These are phyloP conservation scores for Catagonus wagneri DNA, from an alignment of 2,113 vertebrate genomes.

Conservation along the genomic window DNA sequence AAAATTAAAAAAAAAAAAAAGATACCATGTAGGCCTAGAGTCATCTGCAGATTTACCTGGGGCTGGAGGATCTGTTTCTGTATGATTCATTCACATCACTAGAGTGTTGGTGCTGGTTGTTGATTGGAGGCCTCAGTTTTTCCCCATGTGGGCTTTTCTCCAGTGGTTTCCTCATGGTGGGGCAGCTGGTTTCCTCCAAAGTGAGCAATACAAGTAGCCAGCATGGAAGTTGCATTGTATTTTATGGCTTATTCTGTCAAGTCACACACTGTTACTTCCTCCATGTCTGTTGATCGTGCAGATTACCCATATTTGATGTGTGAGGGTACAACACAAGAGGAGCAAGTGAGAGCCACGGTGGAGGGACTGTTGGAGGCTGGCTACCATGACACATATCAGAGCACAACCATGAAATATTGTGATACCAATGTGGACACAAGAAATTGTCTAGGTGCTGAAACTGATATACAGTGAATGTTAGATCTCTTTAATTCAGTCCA, in stretches of 20 bases:
- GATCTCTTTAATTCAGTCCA: neutral
- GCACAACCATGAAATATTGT: neutral
- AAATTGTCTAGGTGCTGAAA: neutral
- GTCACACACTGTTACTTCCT: neutral
- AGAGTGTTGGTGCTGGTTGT: neutral
- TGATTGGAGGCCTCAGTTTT: neutral
- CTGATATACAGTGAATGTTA: neutral
- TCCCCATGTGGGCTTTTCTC: neutral
- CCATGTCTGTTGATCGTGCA: neutral
- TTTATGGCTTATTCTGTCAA: neutral
- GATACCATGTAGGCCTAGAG: neutral
- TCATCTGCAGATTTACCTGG: neutral
- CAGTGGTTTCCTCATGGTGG: accelerated
- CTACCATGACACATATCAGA: neutral
- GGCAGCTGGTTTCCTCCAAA: neutral
- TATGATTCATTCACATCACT: neutral
- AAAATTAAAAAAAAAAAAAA: neutral
- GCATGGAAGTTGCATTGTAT: neutral
- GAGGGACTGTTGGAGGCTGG: neutral
- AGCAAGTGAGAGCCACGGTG: neutral
- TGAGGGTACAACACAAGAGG: neutral
- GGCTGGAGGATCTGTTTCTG: neutral
- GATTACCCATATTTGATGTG: neutral
- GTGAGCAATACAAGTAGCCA: neutral
- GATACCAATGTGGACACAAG: neutral